A percentile compares a stretch with the other conserved stretches of the same genome.
These are phyloP conservation scores for Oxycera nigricornis DNA, from an alignment of 2,888 invertebrate genomes.

Conservation along the genomic window DNA sequence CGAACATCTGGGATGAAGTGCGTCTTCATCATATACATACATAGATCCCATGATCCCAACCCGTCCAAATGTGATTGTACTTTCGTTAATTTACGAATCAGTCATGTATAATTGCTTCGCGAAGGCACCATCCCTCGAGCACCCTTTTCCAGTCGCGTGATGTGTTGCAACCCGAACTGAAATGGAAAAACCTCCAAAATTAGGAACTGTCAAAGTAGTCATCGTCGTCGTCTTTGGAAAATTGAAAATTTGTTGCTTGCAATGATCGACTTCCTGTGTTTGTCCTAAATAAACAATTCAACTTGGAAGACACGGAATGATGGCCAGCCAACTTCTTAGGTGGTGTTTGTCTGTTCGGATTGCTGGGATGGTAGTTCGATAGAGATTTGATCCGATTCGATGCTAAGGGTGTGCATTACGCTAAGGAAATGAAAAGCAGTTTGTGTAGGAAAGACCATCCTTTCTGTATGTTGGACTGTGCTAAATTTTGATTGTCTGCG, in stretches of 20 bases:
- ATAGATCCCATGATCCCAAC: neutral
- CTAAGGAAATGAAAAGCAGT: too few species aligned
- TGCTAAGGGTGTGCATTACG: neutral
- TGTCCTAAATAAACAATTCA: constrained; percentile 43
- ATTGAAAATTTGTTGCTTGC: constrained; percentile 34
- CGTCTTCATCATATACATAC: too few species aligned
- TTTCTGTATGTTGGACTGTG: too few species aligned
- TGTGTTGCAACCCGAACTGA: neutral
- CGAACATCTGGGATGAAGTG: constrained; percentile 26
- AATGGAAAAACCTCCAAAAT: constrained; percentile 9
- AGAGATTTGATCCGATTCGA: neutral
- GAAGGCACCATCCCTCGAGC: neutral
- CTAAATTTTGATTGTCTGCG: too few species aligned
- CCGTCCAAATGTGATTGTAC: constrained; percentile 6
- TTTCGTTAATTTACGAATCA: constrained; percentile 5
- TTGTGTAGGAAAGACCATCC: too few species aligned
- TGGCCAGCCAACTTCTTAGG: constrained; percentile 31
- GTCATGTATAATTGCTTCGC: neutral
- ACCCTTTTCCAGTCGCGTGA: neutral
- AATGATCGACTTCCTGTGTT: constrained; percentile 44
- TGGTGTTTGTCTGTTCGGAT: constrained; percentile 11
- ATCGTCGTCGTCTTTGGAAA: constrained; percentile 23
- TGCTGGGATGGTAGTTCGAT: neutral
- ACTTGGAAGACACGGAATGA: constrained; percentile 23
- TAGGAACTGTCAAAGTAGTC: constrained; percentile 26